Percentiles rank a stretch among this genome's conserved stretches.
Evolutionary conservation across 2,797 vertebrate species (phyloP).

Genomic region (Ara ararauna): DNA sequence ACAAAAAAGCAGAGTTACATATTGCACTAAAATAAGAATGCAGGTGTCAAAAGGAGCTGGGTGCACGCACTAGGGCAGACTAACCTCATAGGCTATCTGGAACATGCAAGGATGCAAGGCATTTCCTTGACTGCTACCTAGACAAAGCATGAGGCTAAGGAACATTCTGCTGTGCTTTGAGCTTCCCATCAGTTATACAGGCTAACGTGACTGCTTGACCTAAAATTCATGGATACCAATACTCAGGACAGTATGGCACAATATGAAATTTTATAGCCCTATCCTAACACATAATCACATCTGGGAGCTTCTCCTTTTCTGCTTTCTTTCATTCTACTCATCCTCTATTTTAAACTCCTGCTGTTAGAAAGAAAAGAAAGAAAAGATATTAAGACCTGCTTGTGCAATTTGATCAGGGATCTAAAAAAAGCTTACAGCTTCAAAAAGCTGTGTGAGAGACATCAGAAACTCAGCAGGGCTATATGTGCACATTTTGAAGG

Average conservation of each 20-base stretch:
- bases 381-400: neutral
- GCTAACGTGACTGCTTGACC: neutral
- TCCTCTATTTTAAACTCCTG: neutral
- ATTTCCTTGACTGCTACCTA: neutral
- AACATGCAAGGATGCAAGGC: neutral
- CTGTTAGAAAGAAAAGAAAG: neutral
- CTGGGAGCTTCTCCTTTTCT: neutral
- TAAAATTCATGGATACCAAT: neutral
- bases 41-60: neutral
- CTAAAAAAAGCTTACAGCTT: neutral
- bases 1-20: neutral
- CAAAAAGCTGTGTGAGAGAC: neutral
- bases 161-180: neutral
- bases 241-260: neutral
- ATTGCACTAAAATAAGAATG: neutral
- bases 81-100: neutral
- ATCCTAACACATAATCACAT: neutral
- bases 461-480: neutral
- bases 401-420: conserved; percentile 16
- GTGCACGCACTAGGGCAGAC: neutral
- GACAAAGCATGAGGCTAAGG: neutral
- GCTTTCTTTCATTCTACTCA: neutral
- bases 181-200: neutral
- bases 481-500: neutral
- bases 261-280: neutral